Evolutionary conservation across 2,888 invertebrate species (phyloP), one percentile per base, ranked within the genome.

Genomic region (Cosmia trapezina): DNA sequence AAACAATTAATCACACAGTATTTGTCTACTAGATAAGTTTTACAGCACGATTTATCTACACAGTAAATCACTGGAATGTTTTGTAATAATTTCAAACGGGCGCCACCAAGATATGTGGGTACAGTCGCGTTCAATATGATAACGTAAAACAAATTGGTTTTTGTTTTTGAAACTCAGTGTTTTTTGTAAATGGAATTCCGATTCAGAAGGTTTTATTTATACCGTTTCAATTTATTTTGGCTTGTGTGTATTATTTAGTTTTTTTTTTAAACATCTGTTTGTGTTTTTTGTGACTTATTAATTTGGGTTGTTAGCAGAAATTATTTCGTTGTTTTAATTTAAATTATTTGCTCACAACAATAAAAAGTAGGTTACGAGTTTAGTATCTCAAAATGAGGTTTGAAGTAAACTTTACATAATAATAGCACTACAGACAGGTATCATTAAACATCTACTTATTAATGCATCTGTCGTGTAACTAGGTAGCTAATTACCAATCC

Each of bases 1-100:
- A 22, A 49, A 76, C 80, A 84, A 89, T 89, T 89, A 87, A 89
- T 89, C 75, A 76, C 81, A 74, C 70, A 80, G 76, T 84, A 85
- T 87, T 86, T 86, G 78, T 85, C 78, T 71, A 73, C 78, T 80
- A 84, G 87, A 86, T 84, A 85, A 83, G 81, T 84, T 84, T 83
- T 77, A 85, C 72, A 67, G 73, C 64, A 71, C 78, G 79, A 88
- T 89, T 88, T 86, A 87, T 88, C 70, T 70, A 70, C 63, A 53
- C 69, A 63, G 76, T 89, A 89, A 89, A 88, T 89, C 87, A 87
- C 78, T 70, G 63, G 69, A 81, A 78, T 86, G 87, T 88, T 87
- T 87, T 84, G 87, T 83, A 86, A 88, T 87, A 80, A 88, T 87
- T 87, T 81, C 66, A 75, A 88, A 88, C 78, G 78, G 70, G 78